These are phyloP conservation scores for Athrips mouffetella DNA, from an alignment of 2,888 invertebrate species.

Conservation along the genomic window DNA sequence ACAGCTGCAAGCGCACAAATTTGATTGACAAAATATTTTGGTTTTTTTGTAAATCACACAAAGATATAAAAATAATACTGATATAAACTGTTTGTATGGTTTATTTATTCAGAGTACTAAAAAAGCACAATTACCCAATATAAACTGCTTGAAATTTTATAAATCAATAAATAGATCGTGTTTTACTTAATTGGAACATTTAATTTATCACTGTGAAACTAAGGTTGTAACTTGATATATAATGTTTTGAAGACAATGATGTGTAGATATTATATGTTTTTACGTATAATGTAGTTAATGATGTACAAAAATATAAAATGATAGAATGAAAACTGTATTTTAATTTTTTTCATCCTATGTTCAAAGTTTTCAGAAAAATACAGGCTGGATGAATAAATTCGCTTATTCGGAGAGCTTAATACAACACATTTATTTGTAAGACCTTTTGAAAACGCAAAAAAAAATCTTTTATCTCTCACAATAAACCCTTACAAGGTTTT, in stretches of 20 bases:
- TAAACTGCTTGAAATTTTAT: not conserved
- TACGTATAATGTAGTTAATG: constrained; percentile 71
- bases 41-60: no score
- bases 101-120: not conserved
- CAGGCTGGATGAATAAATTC: no score
- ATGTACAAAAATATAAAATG: constrained; percentile 74
- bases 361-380: not conserved
- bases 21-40: no score
- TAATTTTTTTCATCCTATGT: constrained; percentile 27
- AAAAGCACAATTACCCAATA: not conserved
- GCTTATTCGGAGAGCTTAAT: no score
- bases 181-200: constrained; percentile 37
- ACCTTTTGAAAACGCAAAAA: no score
- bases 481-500: no score
- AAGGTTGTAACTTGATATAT: constrained; percentile 75
- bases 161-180: constrained; percentile 29
- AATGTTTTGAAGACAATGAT: constrained; percentile 61
- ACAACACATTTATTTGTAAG: no score
- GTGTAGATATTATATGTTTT: constrained; percentile 70
- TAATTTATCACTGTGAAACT: constrained; percentile 65
- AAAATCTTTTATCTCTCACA: no score
- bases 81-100: not conserved
- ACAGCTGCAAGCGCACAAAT: no score
- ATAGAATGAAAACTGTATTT: constrained; percentile 49
- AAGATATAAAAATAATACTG: not conserved